Base-by-base conservation (phyloP, 2,113 vertebrate species). In the Sterrhoptilus dennistouni region DNA sequence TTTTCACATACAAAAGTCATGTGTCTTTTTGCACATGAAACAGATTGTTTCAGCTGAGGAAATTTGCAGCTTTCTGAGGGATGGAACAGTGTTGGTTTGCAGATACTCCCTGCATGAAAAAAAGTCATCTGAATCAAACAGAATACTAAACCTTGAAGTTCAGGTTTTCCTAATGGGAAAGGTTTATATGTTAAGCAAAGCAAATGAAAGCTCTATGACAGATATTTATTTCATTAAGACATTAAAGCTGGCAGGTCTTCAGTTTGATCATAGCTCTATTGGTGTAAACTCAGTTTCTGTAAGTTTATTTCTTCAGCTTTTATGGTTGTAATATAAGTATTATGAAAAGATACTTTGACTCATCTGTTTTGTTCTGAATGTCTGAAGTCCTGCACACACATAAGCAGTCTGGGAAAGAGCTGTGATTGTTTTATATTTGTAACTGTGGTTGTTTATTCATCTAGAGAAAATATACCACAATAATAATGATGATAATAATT, bases 161-260 rank as follows among this genome's bases (percentile, higher is more conserved):
- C 53, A 85, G 57, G 12, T 64, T 93, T 96, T 76, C 47, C 42
- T 93, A 72, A 90, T 83, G 44, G 42, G 47, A 89, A 70, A 83
- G 38, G 36, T 90, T 93, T 95, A 77, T 63, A 66, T 17, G 35
- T 69, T 90, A 89, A 89, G 29, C 45, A 94, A 93, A 88, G 27
- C 22, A 95, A 93, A 74, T 33, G 50, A 89, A 92, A 89, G 35
- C 31, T 83, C 40, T 59, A 9, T 75, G 70, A n/a, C 52, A 91
- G 93, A 93, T 2, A 2, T 78, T 92, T 91, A 81, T 86, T 96
- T 95, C 75, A 69, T 79, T 94, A 95, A 82, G 66, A 79, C 93
- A 83, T 75, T 79, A 79, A 95, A 93, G 53, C 22, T 87, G 77
- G 11, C 53, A 71, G 28, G 35, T 89, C 45, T 91, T 89, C 88